phyloP scores from a whole-genome alignment of 2,113 vertebrate species.

The Menura novaehollandiae region DNA sequence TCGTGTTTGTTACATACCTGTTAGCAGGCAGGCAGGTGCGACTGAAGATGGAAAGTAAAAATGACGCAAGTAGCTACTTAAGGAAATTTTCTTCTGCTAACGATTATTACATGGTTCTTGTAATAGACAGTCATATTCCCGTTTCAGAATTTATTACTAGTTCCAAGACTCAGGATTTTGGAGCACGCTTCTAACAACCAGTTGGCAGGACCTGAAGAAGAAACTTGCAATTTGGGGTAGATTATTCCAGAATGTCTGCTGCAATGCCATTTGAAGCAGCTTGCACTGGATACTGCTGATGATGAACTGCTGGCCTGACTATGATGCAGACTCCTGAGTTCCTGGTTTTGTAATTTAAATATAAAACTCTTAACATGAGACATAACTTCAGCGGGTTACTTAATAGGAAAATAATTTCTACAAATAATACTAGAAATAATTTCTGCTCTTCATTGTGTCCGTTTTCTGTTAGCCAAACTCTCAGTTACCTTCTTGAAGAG shows the following conservation, averaged over 20 bases:
- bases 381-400: not conserved
- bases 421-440: not conserved
- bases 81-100: not conserved
- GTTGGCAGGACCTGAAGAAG: not conserved
- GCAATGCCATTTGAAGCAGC: not conserved
- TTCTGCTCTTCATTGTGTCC: not conserved
- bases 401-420: not conserved
- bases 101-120: not conserved
- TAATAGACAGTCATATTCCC: not conserved
- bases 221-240: not conserved
- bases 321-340: not conserved
- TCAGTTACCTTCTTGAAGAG: not conserved
- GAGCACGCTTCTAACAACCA: not conserved
- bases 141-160: not conserved
- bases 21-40: not conserved
- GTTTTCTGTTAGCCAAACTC: not conserved
- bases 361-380: not conserved
- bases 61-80: not conserved
- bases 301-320: not conserved
- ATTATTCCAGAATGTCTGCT: not conserved
- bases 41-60: not conserved
- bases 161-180: not conserved
- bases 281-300: not conserved
- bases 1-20: not conserved
- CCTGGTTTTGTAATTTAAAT: not conserved